Base-by-base conservation (phyloP, 2,888 invertebrate genomes). In the Cheilosia scutellata region DNA sequence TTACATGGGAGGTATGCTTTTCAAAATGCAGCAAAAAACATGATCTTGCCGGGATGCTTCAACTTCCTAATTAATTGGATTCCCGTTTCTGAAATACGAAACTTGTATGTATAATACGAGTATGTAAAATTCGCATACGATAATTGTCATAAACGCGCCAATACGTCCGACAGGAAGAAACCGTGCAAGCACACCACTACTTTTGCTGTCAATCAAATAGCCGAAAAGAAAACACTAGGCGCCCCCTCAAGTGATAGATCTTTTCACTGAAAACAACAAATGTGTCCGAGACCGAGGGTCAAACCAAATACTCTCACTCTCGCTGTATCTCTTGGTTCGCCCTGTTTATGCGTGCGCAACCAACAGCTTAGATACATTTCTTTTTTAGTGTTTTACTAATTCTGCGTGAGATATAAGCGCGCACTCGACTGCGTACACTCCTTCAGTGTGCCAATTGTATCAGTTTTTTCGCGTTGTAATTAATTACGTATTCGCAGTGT, bases 401-500 rank as follows among this genome's bases (percentile, higher is more conserved):
- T 75, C 63, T 79, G 70, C 79, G 79, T 83, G 84, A 79, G 62
- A 37, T 71, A 80, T 57, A 68, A 57, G 55, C 66, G 62, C 65
- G 40, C 62, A 66, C 58, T 71, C 44, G 53, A 37, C 60, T 65
- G 53, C 53, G 53, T 58, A 62, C 70, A 63, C 75, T 75, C 68
- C 47, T 40, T 63, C 63, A 51, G 84, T 70, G 70, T 65, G 84
- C 80, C 75, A 80, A 84, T 80, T 86, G 79, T 65, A 63, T 58
- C 66, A 37, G 11, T 57, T 20, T 62, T 47, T 65, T 60, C 74
- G 66, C 75, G 49, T 77, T 82, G 86, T 74, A 86, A 82, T 86
- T 86, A 87, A 87, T 87, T 87, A 87, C 77, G 82, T 82, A 87
- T 87, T 87, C 87, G 87, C 87, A 78, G 51, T 78, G 87, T 70